These are phyloP conservation scores for Drosophila busckii DNA, from an alignment of 1,140 invertebrate species.

Conservation along the genomic window DNA sequence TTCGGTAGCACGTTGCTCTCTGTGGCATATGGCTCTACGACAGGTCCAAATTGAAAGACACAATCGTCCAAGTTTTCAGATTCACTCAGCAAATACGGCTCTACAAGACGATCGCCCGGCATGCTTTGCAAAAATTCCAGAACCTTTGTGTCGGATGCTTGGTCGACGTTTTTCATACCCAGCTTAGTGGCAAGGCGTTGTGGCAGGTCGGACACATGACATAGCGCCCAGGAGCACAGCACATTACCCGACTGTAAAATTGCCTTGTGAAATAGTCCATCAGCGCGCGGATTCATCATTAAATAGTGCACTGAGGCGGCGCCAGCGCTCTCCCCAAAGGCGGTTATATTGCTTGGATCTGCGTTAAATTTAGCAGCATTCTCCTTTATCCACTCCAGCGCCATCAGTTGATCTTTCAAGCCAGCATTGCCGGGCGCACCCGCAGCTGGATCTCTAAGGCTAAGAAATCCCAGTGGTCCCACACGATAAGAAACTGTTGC, in stretches of 20 bases:
- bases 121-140: slow-evolving; percentile 50
- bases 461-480: slow-evolving; percentile 81
- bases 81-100: slow-evolving; percentile 48
- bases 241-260: slow-evolving; percentile 80
- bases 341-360: slow-evolving; percentile 64
- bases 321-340: slow-evolving; percentile 77
- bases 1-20: slow-evolving; percentile 46
- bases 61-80: slow-evolving; percentile 55
- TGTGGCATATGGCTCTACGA: slow-evolving; percentile 60
- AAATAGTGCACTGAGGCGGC: slow-evolving; percentile 79
- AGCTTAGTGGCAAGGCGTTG: slow-evolving; percentile 46
- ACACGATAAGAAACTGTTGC: slow-evolving; percentile 80
- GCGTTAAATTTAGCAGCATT: slow-evolving; percentile 73
- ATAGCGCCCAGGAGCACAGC: slow-evolving; percentile 79
- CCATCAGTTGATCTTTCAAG: slow-evolving; percentile 80
- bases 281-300: slow-evolving; percentile 80
- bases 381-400: slow-evolving; percentile 69
- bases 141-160: slow-evolving; percentile 38
- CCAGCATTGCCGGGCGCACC: slow-evolving; percentile 81
- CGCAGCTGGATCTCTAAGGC: slow-evolving; percentile 71
- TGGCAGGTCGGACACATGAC: slow-evolving; percentile 32
- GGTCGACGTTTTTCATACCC: slow-evolving; percentile 39
- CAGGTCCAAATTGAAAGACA: slow-evolving; percentile 64
- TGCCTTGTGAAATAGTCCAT: slow-evolving; percentile 80
- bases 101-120: slow-evolving; percentile 41